Evolutionary conservation across 2,113 vertebrate genomes (phyloP).

Genomic region (Mesitornis unicolor): DNA sequence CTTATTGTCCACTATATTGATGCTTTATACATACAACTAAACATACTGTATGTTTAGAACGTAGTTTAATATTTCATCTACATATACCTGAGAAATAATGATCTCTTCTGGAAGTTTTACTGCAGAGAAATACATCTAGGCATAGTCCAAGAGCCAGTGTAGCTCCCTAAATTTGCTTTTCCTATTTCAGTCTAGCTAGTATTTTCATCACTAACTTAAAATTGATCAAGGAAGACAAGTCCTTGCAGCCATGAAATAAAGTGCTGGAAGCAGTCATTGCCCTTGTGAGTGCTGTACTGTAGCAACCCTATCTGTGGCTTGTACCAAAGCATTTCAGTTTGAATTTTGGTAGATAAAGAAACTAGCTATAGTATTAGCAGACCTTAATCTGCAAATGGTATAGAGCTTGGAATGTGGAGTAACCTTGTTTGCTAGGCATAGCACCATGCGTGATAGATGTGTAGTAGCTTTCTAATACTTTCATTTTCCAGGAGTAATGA

Average conservation of each 20-base stretch:
- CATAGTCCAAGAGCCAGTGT: not conserved
- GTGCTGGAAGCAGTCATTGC: not conserved
- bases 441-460: not conserved
- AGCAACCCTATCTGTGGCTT: not conserved
- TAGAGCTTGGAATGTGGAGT: not conserved
- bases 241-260: constrained; percentile 33
- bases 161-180: not conserved
- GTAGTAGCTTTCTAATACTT: not conserved
- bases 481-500: not conserved
- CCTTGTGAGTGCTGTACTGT: not conserved
- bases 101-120: not conserved
- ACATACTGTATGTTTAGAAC: not conserved
- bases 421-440: not conserved
- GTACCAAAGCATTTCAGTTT: not conserved
- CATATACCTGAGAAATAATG: not conserved
- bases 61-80: not conserved
- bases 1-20: not conserved
- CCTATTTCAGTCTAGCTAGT: not conserved
- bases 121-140: not conserved
- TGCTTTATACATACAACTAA: not conserved
- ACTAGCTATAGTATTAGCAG: not conserved
- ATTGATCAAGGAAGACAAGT: constrained; percentile 39
- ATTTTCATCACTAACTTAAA: constrained; percentile 14
- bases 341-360: constrained; percentile 14
- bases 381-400: not conserved